Evolutionary conservation across 1,140 invertebrate species (phyloP), one percentile per base, ranked within the genome.

Genomic region (Probaryconus sp.): DNA sequence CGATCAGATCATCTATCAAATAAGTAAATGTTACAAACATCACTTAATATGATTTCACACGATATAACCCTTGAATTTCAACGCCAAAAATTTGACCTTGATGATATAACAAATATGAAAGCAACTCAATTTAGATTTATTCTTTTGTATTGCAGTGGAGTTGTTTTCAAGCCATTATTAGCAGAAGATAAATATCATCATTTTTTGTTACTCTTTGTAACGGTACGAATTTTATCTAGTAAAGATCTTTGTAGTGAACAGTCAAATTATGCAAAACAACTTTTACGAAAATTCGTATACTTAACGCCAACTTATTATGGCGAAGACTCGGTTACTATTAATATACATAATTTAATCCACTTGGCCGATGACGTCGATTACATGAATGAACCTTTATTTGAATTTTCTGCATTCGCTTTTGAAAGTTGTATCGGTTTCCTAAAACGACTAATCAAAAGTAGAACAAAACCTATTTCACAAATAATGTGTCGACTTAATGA

Each of bases 261-360:
- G 28, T 11, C 18, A 1, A 16, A 47, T 20, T 65, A 72, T 65
- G 68, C 68, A 0, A 55, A 61, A 16, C 2, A 26, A 2, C 45
- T 78, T 28, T 42, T 79, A n/a, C 31, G 40, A 45, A 53, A 31
- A 24, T 78, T 79, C 45, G 65, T 78, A 21, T 3, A 21, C 17
- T 48, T 74, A 47, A 11, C 69, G 31, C 69, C 72, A 30, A 58
- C 24, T 13, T 43, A 60, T 6, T 72, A 69, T 45, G 72, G 71
- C 0, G 17, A 30, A 5, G 28, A 65, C 37, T 69, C 37, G 26
- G 56, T 63, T 38, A 60, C 65, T 0, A 43, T 71, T 7, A 71
- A 58, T 47, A 51, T 74, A 11, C 65, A 78, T 45, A 71, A 71
- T 64, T n/a, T 76, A 0, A 63, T 58, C 10, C 63, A 76, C 18